Evolutionary conservation across 2,797 vertebrate species (phyloP), one percentile per base, ranked within the genome.

Genomic region (Neostethus bicornis): DNA sequence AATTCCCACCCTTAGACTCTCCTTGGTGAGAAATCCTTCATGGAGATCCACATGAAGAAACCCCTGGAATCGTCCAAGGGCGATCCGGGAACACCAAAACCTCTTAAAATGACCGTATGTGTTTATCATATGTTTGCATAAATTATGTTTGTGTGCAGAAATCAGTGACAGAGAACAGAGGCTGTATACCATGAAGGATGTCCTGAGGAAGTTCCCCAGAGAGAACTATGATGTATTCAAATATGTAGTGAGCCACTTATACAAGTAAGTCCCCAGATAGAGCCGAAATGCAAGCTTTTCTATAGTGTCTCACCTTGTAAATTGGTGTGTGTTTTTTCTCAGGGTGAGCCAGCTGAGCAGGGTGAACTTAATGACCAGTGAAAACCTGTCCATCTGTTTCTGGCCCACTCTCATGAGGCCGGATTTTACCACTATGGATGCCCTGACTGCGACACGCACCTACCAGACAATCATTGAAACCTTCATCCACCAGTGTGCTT

Each of bases 391-490:
- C 85, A 98, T 98, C 89, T 98, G 96, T 83, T 98, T 98, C 90
- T 98, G 96, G 96, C 96, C 96, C 34, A 98, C 96, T 0, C 64
- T 98, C 63, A 98, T 98, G 96, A 72, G 95, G 12, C 96, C 96
- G 0, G 96, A 96, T 80, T 98, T 98, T 90, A 92, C 94, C 89
- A 97, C 96, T 13, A 97, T 98, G 96, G 96, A 98, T 0, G 96
- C 96, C 0, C 93, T 98, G 75, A 98, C 96, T 0, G 95, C 95
- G 85, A 97, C 96, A 0, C 92, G 95, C 55, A 96, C 95, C 88
- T 96, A 98, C 89, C 96, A 98, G 95, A 98, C 96, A 93, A 98
- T 98, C 96, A 97, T 98, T 25, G 96, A 98, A 90, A 90, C 89
- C 83, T 98, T 98, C 92, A 98, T 98, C 89, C 95, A 98, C 87